Base-by-base conservation (phyloP, 2,888 invertebrate genomes). In the Acheta domesticus region DNA sequence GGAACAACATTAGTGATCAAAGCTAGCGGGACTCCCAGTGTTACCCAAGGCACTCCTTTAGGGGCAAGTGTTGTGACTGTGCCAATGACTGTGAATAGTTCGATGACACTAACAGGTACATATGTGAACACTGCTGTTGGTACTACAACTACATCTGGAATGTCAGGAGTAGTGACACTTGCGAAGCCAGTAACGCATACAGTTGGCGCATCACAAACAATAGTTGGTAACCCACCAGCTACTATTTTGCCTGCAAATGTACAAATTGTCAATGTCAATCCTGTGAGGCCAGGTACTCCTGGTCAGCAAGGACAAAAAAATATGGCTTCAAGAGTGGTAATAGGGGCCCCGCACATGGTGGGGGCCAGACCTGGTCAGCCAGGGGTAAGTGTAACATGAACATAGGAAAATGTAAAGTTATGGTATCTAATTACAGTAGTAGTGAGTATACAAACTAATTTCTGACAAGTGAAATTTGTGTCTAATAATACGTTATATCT, bases 281-380 rank as follows among this genome's bases (percentile, higher is more conserved):
- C 89, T 2, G 86, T 94, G 90, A 90, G 95, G 83, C 93, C 94
- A 79, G 92, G 91, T 82, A 90, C 92, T 81, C 93, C 94, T 77
- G 90, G 90, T 83, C 89, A 92, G 83, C 89, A 91, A 82, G 91
- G 91, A 80, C 93, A 93, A 86, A 95, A 95, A 87, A 91, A 92
- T 80, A 92, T 94, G 82, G 91, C 94, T 81, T 93, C 94, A 79
- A 91, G 96, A 85, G 94, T 96, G 84, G 93, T 96, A 84, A 93
- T 96, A 84, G 94, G 93, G 84, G 90, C 92, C 82, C 94, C 92
- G 84, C 94, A 95, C 87, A 92, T 96, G 89, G 92, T 94, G 83
- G 94, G 94, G 84, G 89, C 93, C 77, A 90, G 96, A 86, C 93
- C 94, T 78, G 93, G 94, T 83, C 92, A 93, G 86, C 94, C 95